Percentiles rank a stretch among this genome's conserved stretches.
phyloP scores from a whole-genome alignment of 2,113 vertebrate species.

The Rutilus rutilus region DNA sequence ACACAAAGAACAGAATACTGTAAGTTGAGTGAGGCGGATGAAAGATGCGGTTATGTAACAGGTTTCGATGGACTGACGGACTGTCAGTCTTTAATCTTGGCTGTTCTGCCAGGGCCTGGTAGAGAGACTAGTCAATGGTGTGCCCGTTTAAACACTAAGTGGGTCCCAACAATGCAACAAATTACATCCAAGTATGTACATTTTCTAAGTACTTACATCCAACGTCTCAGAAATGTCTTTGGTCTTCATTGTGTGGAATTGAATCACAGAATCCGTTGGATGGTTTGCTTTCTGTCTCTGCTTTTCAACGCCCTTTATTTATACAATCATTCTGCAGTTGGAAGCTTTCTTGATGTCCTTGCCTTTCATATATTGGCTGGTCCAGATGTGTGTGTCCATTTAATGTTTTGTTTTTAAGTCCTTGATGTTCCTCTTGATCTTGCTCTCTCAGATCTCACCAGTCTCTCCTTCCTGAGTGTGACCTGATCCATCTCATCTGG shows the following conservation, averaged over 20 bases:
- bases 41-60: constrained; percentile 17
- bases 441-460: constrained; percentile 21
- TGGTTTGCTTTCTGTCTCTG: background rate
- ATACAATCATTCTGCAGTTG: background rate
- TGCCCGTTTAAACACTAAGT: background rate
- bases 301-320: background rate
- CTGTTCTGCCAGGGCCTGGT: background rate
- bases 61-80: constrained; percentile 1
- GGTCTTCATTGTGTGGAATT: background rate
- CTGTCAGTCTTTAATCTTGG: constrained; percentile 2
- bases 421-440: constrained; percentile 14
- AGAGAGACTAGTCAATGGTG: background rate
- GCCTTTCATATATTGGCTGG: constrained; percentile 15
- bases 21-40: constrained; percentile 1
- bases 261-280: background rate
- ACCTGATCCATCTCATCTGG: constrained; percentile 29
- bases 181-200: background rate
- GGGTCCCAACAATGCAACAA: background rate
- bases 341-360: constrained; percentile 9
- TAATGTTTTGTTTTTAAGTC: constrained; percentile 6
- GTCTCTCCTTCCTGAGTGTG: background rate
- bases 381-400: constrained; percentile 16
- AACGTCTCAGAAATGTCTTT: background rate
- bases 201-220: background rate
- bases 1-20: background rate